A percentile compares a stretch with the other conserved stretches of the same genome.
These are phyloP conservation scores for Epinephelus moara DNA, from an alignment of 2,113 vertebrate genomes.

Conservation along the genomic window DNA sequence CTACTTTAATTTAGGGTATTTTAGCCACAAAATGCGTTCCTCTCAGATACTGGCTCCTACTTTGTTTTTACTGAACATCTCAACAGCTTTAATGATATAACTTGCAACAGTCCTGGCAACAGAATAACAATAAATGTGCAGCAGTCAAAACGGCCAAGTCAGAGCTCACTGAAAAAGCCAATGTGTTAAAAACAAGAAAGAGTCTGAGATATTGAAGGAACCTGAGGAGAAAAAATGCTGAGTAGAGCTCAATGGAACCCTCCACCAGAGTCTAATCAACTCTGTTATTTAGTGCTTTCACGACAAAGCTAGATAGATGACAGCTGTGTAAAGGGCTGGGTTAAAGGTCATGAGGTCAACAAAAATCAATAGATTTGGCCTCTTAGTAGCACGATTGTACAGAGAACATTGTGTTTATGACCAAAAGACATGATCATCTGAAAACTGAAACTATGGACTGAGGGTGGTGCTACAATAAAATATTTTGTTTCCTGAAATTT, in stretches of 20 bases:
- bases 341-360: neutral
- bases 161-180: neutral
- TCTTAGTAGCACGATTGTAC: neutral
- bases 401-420: neutral
- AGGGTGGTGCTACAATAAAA: neutral
- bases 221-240: neutral
- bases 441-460: conserved; percentile 11
- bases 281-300: neutral
- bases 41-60: neutral
- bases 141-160: neutral
- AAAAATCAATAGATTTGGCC: conserved; percentile 1
- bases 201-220: neutral
- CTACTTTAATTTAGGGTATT: neutral
- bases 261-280: neutral
- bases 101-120: neutral
- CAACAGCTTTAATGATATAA: neutral
- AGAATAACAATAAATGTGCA: neutral
- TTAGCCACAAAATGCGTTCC: neutral
- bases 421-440: neutral
- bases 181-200: neutral
- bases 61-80: neutral
- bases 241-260: neutral
- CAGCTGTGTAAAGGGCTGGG: neutral
- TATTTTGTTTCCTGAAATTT: neutral
- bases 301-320: neutral